These are phyloP conservation scores for Aleiodes alternator DNA, from an alignment of 2,888 invertebrate species.

Conservation along the genomic window DNA sequence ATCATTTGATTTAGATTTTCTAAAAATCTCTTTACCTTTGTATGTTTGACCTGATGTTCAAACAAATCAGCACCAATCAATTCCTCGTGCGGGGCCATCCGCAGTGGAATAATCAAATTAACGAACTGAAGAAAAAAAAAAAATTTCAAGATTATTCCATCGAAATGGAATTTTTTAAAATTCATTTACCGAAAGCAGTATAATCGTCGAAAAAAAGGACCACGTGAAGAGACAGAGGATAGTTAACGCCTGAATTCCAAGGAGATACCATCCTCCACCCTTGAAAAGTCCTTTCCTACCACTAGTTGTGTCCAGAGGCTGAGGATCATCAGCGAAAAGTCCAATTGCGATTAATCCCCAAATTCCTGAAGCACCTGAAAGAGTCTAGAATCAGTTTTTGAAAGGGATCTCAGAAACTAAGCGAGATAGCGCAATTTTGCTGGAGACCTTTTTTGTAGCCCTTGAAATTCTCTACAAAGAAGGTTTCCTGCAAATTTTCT, in stretches of 20 bases:
- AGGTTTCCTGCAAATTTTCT: too few species aligned
- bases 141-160: too few species aligned
- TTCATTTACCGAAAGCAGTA: constrained; percentile 82
- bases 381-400: not conserved
- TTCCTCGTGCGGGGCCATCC: constrained; percentile 92
- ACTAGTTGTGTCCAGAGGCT: constrained; percentile 87
- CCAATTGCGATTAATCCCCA: constrained; percentile 92
- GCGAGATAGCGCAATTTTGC: too few species aligned
- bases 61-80: constrained; percentile 92
- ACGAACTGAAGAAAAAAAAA: constrained; percentile 75
- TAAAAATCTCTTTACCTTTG: constrained; percentile 75
- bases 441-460: too few species aligned
- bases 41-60: constrained; percentile 89
- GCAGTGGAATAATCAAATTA: constrained; percentile 86
- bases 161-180: not conserved
- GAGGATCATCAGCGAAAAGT: constrained; percentile 90
- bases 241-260: constrained; percentile 88
- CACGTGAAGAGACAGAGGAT: constrained; percentile 84
- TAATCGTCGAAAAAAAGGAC: constrained; percentile 84
- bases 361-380: constrained; percentile 73
- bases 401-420: too few species aligned
- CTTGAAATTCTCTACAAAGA: too few species aligned
- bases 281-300: constrained; percentile 86
- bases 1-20: not conserved
- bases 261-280: constrained; percentile 91